phyloP scores from a whole-genome alignment of 2,797 vertebrate species.

The Lepus townsendii region DNA sequence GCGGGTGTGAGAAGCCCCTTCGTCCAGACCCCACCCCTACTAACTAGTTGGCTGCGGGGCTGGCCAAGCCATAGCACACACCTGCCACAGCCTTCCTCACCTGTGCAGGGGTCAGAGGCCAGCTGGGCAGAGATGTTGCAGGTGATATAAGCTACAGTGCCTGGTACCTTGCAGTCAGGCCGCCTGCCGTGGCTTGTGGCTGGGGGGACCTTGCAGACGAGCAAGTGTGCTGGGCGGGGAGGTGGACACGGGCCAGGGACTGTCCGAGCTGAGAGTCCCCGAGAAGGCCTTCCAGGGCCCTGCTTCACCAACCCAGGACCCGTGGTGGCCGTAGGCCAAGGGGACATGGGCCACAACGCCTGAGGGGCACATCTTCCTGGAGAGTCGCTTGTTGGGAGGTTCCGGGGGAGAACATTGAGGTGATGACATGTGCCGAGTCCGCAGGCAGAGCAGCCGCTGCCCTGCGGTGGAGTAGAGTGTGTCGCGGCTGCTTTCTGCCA shows the following conservation, averaged over 20 bases:
- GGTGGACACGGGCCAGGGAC: background rate
- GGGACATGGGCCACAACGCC: background rate
- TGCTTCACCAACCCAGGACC: background rate
- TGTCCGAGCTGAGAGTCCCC: background rate
- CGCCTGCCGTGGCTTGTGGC: background rate
- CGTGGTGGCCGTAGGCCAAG: accelerated
- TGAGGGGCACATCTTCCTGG: background rate
- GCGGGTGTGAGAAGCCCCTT: background rate
- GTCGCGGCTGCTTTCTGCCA: background rate
- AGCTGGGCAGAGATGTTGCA: accelerated
- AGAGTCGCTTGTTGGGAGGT: conserved; percentile 30
- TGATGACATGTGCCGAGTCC: background rate
- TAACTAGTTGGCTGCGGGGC: accelerated
- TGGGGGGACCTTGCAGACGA: background rate
- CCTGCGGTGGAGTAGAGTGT: background rate
- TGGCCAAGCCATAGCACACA: no score
- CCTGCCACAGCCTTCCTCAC: background rate
- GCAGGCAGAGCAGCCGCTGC: background rate
- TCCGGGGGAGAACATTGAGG: conserved; percentile 29
- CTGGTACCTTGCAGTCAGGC: background rate
- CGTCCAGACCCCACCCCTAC: accelerated
- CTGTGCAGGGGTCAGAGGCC: background rate
- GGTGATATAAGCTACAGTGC: background rate
- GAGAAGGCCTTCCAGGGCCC: background rate
- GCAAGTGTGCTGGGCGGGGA: background rate